Conservation (phyloP, 2,888 invertebrate species). For the Emmelina monodactyla region DNA sequence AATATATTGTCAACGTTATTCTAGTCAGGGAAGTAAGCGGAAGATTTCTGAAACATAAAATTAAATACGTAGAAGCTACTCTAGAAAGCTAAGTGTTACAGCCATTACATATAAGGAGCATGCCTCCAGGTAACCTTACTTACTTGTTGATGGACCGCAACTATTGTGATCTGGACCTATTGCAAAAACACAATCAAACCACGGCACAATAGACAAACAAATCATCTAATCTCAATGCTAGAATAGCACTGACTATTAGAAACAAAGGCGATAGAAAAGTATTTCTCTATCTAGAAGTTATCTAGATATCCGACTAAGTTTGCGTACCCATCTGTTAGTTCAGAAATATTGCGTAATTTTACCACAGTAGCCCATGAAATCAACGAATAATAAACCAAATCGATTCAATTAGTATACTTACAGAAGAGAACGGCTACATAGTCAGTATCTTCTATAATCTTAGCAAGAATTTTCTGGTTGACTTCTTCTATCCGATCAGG, state of each 20-base stretch:
- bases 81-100: slow-evolving; percentile 50
- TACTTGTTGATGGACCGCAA: slow-evolving; percentile 64
- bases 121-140: slow-evolving; percentile 59
- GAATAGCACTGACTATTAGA: slow-evolving; percentile 9
- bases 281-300: slow-evolving; percentile 30
- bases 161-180: slow-evolving; percentile 66
- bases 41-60: too few relatives aligned
- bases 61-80: slow-evolving; percentile 29
- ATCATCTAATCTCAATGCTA: slow-evolving; percentile 14
- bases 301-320: slow-evolving; percentile 31
- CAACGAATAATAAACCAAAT: slow-evolving; percentile 34
- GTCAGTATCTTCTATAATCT: slow-evolving; percentile 90
- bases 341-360: slow-evolving; percentile 41
- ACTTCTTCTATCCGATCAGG: slow-evolving; percentile 96
- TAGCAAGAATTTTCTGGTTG: slow-evolving; percentile 86
- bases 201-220: slow-evolving; percentile 50
- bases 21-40: too few relatives aligned
- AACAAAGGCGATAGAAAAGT: slow-evolving; percentile 26
- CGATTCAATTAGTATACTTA: slow-evolving; percentile 68
- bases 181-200: slow-evolving; percentile 63
- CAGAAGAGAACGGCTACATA: slow-evolving; percentile 94
- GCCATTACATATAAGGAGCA: slow-evolving; percentile 47
- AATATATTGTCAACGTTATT: too few relatives aligned
- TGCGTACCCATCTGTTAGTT: slow-evolving; percentile 38
- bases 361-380: slow-evolving; percentile 44